Conservation (phyloP, 2,113 vertebrate species). For the Etheostoma spectabile region DNA sequence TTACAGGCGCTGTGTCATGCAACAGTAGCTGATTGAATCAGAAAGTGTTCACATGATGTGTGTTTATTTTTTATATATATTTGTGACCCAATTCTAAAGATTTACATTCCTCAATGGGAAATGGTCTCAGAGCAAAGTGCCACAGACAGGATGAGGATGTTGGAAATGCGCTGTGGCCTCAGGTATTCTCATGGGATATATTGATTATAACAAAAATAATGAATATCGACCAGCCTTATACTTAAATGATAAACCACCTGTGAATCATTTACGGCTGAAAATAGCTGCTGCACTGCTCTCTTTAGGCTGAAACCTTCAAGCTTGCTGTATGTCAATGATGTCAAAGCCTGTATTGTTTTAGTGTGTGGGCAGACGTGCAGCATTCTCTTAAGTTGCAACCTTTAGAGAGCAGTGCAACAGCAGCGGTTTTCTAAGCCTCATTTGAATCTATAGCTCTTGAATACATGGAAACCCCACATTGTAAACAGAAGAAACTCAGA, state of each 20-base stretch:
- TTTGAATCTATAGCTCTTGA: not conserved
- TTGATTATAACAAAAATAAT: not conserved
- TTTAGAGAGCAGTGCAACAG: not conserved
- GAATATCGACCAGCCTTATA: not conserved
- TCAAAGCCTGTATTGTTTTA: slow-evolving; percentile 4
- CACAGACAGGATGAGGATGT: not conserved
- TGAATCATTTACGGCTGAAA: not conserved
- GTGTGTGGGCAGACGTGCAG: not conserved
- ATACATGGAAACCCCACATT: not conserved
- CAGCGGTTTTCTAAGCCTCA: not conserved
- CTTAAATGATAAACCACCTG: not conserved
- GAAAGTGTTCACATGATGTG: not conserved
- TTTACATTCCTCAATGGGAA: not conserved
- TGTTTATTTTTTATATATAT: not conserved
- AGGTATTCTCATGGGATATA: not conserved
- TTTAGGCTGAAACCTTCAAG: not conserved
- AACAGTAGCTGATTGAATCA: not conserved
- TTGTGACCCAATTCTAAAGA: not conserved
- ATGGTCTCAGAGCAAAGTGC: not conserved
- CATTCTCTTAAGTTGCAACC: not conserved
- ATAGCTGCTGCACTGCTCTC: not conserved
- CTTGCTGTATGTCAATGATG: not conserved
- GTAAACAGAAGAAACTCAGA: slow-evolving; percentile 9
- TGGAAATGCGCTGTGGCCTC: not conserved
- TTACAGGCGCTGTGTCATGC: slow-evolving; percentile 10